Evolutionary conservation across 2,797 vertebrate genomes (phyloP), one percentile per base, ranked within the genome.

Genomic region (Hipposideros larvatus): DNA sequence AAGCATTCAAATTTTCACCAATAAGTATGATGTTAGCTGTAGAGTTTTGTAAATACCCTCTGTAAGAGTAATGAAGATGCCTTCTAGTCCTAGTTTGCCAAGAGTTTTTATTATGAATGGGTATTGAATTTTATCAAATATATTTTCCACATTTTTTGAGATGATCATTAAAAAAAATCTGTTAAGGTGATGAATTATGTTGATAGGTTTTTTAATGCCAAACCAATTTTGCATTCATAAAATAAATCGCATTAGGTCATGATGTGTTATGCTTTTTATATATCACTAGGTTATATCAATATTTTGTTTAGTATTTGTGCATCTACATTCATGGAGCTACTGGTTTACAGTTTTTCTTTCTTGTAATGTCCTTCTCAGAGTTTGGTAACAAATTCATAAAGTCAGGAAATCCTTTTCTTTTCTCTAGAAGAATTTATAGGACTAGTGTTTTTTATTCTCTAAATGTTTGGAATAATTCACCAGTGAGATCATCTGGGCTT

Each of bases 81-180:
- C 51, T 88, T 61, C 31, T 87, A 41, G 46, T 82, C 34, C 31
- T 78, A 77, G 34, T 46, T 26, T 65, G 22, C 78, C 74, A 4
- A 51, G 48, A 90, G 43, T 86, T 77, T 66, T 53, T 51, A 63
- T 79, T 51, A 34, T 68, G 61, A 74, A 79, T 93, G 46, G 26
- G 21, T 84, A 21, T 66, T 82, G 43, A 71, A 87, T 90, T 87
- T 90, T 84, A 78, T 51, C 77, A 79, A 84, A 37, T 87, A 28
- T 37, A 61, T 31, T 85, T 85, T 57, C 48, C 28, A 79, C 53
- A 19, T 89, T 41, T 96, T 91, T 94, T 83, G 68, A 91, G 87
- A 41, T 82, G 43, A 65, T 66, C 2, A 28, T 70, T 82, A 80
- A 57, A 63, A 11, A 24, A n/a, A 51, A 34, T 82, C 48, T 77